Evolutionary conservation across 2,797 vertebrate species (phyloP).

Genomic region (Anguilla marmorata): DNA sequence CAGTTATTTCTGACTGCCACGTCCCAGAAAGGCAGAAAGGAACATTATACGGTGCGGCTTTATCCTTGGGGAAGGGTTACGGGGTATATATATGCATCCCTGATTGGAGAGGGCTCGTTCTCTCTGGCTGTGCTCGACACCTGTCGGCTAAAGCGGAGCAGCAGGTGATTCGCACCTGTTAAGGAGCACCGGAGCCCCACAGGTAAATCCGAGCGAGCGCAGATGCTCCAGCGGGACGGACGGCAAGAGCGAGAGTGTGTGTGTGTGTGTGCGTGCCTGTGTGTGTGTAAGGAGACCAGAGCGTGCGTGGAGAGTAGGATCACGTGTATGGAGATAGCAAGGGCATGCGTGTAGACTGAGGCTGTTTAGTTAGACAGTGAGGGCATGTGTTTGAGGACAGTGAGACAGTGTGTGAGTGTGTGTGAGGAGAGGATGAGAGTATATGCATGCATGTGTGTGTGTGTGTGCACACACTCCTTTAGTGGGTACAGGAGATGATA

Average conservation of each 20-base stretch:
- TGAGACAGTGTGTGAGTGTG: not conserved
- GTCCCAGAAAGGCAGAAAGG: not conserved
- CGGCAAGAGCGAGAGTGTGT: not conserved
- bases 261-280: not conserved
- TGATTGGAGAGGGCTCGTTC: constrained; percentile 2
- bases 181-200: not conserved
- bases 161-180: constrained; percentile 36
- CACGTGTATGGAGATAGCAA: not conserved
- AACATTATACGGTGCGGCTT: not conserved
- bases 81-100: not conserved
- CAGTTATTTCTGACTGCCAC: constrained; percentile 12
- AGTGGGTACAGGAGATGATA: not conserved
- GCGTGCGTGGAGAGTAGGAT: not conserved
- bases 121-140: constrained; percentile 33
- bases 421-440: not conserved
- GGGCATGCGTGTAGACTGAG: not conserved
- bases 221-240: not conserved
- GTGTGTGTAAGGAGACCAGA: not conserved
- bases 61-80: not conserved
- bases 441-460: not conserved
- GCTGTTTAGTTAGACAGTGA: not conserved
- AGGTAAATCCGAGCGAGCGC: not conserved
- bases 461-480: not conserved
- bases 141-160: constrained; percentile 35
- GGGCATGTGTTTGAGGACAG: not conserved